Evolutionary conservation across 2,113 vertebrate species (phyloP), one percentile per base, ranked within the genome.

Genomic region (Psilopogon haemacephalus): DNA sequence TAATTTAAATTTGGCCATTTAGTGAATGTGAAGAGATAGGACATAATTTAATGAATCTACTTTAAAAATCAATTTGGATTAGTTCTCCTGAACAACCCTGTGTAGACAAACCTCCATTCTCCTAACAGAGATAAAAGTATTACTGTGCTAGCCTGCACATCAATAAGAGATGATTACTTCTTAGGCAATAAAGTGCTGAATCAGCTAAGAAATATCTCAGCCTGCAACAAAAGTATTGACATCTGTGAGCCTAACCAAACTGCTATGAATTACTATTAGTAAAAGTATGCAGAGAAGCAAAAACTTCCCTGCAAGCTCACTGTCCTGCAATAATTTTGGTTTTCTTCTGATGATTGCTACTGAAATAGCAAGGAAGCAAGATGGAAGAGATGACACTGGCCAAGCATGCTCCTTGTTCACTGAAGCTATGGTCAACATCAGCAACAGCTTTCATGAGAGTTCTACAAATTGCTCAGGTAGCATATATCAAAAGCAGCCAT

Each of bases 1-100:
- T 69, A 84, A 74, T 76, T 90, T 63, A 72, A 68, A 95, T 86
- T 86, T 77, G 56, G 33, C 17, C 30, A 42, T 52, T 77, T 83
- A 77, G 71, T 52, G 72, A 93, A 96, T 91, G 87, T 2, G 0
- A 86, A 93, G 85, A 89, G 75, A 79, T 74, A 56, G 82, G 75
- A 84, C 75, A n/a, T 84, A 78, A 93, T 93, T 90, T 78, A 90
- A 95, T 93, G 86, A 84, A 91, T 92, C 83, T 86, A 90, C 83
- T 95, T 95, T 86, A 86, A 96, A 95, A 95, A 96, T 95, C 94
- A 78, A 93, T 95, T 96, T 78, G 90, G 90, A 94, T 96, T 94
- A 93, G 62, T 86, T 90, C 93, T 84, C 79, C 69, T 71, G 80
- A 94, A 78, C 56, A 33, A 85, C 26, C 19, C 72, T 32, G 8